Conservation (phyloP, 2,797 vertebrate species). For the Hippoglossus hippoglossus region DNA sequence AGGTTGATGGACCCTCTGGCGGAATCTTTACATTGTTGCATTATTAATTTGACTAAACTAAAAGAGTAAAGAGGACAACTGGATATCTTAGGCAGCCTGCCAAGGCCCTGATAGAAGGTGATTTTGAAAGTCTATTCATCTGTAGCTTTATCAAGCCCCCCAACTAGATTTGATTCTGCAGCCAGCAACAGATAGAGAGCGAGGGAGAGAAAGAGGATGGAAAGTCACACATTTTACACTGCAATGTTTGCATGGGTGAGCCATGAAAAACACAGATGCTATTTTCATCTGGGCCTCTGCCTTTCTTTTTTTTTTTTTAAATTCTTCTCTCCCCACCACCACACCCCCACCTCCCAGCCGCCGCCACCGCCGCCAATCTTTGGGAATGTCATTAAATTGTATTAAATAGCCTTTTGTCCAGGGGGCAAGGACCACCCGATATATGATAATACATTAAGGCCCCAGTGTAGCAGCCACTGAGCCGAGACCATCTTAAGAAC, state of each 20-base stretch:
- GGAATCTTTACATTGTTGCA: not conserved
- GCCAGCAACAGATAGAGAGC: constrained; percentile 40
- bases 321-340: constrained; percentile 18
- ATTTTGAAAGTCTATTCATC: constrained; percentile 71
- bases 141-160: constrained; percentile 75
- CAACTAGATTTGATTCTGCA: constrained; percentile 55
- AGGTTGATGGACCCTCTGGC: too few species aligned
- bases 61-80: not conserved
- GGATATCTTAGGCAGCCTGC: constrained; percentile 82
- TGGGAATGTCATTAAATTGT: constrained; percentile 99
- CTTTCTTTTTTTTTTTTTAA: constrained; percentile 79
- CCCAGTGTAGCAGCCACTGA: constrained; percentile 95
- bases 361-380: constrained; percentile 84
- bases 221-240: constrained; percentile 89
- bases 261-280: constrained; percentile 96
- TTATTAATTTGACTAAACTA: not conserved
- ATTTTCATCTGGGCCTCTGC: constrained; percentile 93
- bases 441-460: constrained; percentile 99
- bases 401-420: constrained; percentile 99
- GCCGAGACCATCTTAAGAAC: constrained; percentile 93
- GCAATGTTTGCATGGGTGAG: constrained; percentile 91
- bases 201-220: constrained; percentile 49
- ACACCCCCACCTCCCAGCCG: constrained; percentile 77
- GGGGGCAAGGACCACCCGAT: constrained; percentile 98
- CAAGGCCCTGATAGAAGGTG: constrained; percentile 17